Conservation (phyloP, 2,113 vertebrate genomes). For the Megaceryle torquata region DNA sequence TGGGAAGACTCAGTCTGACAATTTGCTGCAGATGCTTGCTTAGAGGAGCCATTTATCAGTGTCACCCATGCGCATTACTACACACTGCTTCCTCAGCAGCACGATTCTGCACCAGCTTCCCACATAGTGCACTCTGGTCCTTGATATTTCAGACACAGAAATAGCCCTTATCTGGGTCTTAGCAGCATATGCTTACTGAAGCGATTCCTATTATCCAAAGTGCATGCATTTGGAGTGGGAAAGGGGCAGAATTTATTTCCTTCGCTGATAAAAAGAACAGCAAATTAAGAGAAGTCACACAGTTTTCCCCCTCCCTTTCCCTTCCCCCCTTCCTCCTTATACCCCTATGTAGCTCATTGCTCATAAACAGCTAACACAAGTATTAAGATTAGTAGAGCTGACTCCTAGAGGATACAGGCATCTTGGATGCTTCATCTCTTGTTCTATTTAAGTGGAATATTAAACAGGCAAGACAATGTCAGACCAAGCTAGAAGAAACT, state of each 20-base stretch:
- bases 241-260: neutral
- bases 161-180: slow-evolving; percentile 36
- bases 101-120: slow-evolving; percentile 2
- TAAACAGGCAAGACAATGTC: slow-evolving; percentile 41
- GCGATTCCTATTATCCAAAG: neutral
- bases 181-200: slow-evolving; percentile 3
- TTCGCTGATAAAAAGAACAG: neutral
- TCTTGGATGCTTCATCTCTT: slow-evolving; percentile 37
- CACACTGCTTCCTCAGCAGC: neutral
- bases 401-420: neutral
- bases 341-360: neutral
- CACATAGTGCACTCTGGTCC: neutral
- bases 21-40: slow-evolving; percentile 29
- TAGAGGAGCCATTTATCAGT: slow-evolving; percentile 57
- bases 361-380: slow-evolving; percentile 29
- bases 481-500: neutral
- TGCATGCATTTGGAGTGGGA: neutral
- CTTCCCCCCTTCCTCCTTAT: neutral
- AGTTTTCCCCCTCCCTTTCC: neutral
- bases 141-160: slow-evolving; percentile 45
- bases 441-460: slow-evolving; percentile 50
- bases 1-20: slow-evolving; percentile 39
- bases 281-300: slow-evolving; percentile 9
- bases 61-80: slow-evolving; percentile 29
- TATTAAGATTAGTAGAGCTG: neutral